Evolutionary conservation across 1,140 invertebrate species (phyloP).

Genomic region (Pomphorhynchus laevis): DNA sequence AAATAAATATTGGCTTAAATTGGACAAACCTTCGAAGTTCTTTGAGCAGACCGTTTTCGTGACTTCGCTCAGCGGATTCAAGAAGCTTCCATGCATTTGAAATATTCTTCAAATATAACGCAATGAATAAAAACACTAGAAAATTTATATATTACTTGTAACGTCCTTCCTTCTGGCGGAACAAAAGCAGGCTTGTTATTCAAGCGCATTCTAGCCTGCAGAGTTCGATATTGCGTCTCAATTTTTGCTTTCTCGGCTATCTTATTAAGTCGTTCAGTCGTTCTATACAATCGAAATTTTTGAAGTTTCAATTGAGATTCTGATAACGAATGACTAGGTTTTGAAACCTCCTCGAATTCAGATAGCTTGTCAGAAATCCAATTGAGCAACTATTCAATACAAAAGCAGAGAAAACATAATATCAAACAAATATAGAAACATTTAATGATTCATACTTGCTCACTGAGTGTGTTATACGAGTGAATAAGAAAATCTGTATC

Average conservation of each 20-base stretch:
- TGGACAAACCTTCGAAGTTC: conserved; percentile 38
- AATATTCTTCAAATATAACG: conserved; percentile 35
- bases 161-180: conserved; percentile 91
- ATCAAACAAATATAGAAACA: conserved; percentile 10
- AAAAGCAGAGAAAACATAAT: conserved; percentile 10
- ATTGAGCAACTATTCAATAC: conserved; percentile 55
- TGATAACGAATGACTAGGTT: too few relatives aligned
- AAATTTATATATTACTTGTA: conserved; percentile 29
- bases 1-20: background rate
- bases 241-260: conserved; percentile 88
- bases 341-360: too few relatives aligned
- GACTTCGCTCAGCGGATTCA: conserved; percentile 73
- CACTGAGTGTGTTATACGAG: too few relatives aligned
- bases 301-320: conserved; percentile 89
- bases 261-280: conserved; percentile 85
- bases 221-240: conserved; percentile 90
- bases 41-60: conserved; percentile 88
- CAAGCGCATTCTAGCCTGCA: conserved; percentile 68
- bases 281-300: conserved; percentile 81
- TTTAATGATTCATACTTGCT: too few relatives aligned
- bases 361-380: conserved; percentile 88
- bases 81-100: conserved; percentile 87
- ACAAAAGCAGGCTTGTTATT: conserved; percentile 88
- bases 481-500: too few relatives aligned
- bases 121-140: background rate